Conservation (phyloP, 2,113 vertebrate genomes). For the Rhodinocichla rosea region DNA sequence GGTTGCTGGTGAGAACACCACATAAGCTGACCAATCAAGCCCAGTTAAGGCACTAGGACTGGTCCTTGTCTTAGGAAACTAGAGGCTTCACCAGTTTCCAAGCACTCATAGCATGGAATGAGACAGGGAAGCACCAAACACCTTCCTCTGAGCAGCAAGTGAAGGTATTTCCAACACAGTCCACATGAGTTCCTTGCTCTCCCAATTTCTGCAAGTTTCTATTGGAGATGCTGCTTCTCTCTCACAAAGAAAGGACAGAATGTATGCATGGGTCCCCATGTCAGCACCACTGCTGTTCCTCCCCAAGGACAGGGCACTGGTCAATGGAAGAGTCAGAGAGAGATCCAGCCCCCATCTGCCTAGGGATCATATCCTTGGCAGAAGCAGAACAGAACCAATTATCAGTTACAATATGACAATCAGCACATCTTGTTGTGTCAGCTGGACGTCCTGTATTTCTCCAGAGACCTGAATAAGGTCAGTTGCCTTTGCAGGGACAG, state of each 20-base stretch:
- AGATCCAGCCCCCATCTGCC: not conserved
- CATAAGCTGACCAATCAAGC: not conserved
- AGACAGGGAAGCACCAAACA: not conserved
- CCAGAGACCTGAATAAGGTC: not conserved
- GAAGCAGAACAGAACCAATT: not conserved
- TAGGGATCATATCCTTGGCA: not conserved
- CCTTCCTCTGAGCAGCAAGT: not conserved
- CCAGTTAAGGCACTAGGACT: not conserved
- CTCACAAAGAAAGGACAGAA: not conserved
- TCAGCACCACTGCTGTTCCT: not conserved
- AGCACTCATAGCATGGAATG: not conserved
- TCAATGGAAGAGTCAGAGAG: not conserved
- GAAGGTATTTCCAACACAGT: not conserved
- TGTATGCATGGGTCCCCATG: too few relatives aligned
- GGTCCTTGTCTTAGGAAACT: not conserved
- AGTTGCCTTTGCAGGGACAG: not conserved
- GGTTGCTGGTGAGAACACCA: not conserved
- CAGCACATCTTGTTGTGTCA: not conserved
- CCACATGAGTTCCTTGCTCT: not conserved
- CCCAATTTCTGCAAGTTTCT: not conserved
- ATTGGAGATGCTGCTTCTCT: not conserved
- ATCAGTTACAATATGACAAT: not conserved
- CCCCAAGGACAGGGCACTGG: not conserved
- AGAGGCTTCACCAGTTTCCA: not conserved
- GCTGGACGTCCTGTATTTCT: not conserved